These are phyloP conservation scores for Uropetala carovei DNA, from an alignment of 2,888 invertebrate genomes.

Conservation along the genomic window DNA sequence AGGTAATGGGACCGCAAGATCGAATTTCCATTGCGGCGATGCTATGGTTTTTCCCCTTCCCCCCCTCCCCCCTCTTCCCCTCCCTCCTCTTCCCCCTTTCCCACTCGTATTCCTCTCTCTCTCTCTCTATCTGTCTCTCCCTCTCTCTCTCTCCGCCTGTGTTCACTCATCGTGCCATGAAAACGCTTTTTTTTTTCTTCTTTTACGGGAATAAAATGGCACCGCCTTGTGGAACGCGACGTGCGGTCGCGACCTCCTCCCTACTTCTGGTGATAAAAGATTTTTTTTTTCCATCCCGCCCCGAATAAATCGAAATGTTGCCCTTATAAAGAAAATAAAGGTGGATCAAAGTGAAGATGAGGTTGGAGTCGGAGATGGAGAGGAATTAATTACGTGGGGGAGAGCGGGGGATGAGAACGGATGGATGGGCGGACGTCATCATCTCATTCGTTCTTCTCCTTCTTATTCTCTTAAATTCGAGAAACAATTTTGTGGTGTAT, in stretches of 20 bases:
- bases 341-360: not conserved
- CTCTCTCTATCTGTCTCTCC: not conserved
- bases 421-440: not conserved
- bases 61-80: not conserved
- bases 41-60: not conserved
- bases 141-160: not conserved
- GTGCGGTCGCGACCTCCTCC: not conserved
- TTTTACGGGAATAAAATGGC: not conserved
- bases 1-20: slow-evolving; percentile 31
- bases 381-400: not conserved
- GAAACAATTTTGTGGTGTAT: not conserved
- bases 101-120: not conserved
- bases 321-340: not conserved
- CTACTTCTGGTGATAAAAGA: not conserved
- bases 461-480: not conserved
- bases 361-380: not conserved
- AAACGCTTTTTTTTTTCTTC: too few species aligned
- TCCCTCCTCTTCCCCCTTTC: not conserved
- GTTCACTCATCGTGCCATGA: not conserved
- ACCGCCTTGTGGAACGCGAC: not conserved
- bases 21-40: slow-evolving; percentile 41
- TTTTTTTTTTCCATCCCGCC: not conserved
- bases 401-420: not conserved
- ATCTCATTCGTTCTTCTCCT: not conserved
- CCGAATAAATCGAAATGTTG: not conserved